Conservation (phyloP, 2,113 vertebrate genomes). For the Pontoporia blainvillei region DNA sequence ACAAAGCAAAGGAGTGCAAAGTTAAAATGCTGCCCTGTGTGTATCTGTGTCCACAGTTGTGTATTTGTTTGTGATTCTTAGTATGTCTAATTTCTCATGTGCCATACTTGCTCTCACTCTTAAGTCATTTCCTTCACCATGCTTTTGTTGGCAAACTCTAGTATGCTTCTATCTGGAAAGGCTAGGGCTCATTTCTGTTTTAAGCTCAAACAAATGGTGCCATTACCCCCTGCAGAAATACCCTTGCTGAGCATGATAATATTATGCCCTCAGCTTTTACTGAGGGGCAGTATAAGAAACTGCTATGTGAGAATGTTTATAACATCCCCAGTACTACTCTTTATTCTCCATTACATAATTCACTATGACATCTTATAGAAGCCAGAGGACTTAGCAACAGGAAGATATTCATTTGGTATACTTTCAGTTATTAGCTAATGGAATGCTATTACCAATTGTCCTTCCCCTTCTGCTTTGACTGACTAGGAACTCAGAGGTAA, state of each 20-base stretch:
- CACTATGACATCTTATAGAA: not conserved
- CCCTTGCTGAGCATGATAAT: not conserved
- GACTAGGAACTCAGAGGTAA: not conserved
- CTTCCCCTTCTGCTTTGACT: constrained; percentile 8
- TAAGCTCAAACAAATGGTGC: constrained; percentile 1
- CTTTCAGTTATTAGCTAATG: not conserved
- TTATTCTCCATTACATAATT: not conserved
- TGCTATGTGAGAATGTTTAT: not conserved
- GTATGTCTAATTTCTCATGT: constrained; percentile 31
- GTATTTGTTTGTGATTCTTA: constrained; percentile 20
- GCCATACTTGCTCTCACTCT: not conserved
- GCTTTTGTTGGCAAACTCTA: constrained; percentile 33
- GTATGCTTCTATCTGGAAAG: not conserved
- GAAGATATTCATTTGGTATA: not conserved
- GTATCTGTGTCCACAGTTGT: not conserved
- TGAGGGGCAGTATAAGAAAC: not conserved
- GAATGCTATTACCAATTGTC: not conserved
- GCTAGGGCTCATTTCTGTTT: not conserved
- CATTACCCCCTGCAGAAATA: not conserved
- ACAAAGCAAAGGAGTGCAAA: constrained; percentile 34
- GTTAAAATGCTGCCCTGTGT: not conserved
- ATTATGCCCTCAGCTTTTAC: not conserved
- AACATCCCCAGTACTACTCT: not conserved
- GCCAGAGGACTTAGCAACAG: not conserved
- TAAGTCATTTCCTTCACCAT: constrained; percentile 9